A percentile compares a stretch with the other conserved stretches of the same genome.
Evolutionary conservation across 2,888 invertebrate genomes (phyloP).

Genomic region (Rhingia campestris): DNA sequence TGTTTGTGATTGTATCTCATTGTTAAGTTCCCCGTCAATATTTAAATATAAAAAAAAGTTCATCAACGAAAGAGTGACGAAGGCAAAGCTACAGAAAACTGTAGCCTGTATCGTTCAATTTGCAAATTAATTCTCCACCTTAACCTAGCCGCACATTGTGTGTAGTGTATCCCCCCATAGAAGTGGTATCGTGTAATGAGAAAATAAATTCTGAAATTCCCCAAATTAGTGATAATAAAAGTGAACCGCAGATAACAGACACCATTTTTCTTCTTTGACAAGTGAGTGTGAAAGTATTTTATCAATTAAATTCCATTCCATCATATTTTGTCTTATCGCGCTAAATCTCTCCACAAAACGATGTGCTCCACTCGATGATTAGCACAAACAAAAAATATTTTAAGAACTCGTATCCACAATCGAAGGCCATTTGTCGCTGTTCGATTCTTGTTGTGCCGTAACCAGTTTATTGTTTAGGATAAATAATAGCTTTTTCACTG

Average conservation of each 20-base stretch:
- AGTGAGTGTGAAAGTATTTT: constrained; percentile 46
- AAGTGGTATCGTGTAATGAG: neutral
- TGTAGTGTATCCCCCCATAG: neutral
- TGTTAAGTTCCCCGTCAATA: constrained; percentile 1
- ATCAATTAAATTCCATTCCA: neutral
- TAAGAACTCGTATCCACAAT: constrained; percentile 16
- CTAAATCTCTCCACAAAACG: constrained; percentile 1
- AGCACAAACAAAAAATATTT: neutral
- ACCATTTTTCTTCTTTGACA: constrained; percentile 3
- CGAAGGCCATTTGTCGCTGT: constrained; percentile 52
- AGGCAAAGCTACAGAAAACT: constrained; percentile 6
- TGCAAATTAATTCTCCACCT: constrained; percentile 15
- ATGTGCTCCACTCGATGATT: neutral
- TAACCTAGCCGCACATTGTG: constrained; percentile 42
- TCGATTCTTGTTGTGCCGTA: neutral
- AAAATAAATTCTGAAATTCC: constrained; percentile 10
- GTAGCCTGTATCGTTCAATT: constrained; percentile 19
- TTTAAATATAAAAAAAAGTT: constrained; percentile 12
- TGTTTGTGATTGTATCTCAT: neutral
- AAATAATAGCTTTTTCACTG: constrained; percentile 1
- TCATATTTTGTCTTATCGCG: constrained; percentile 1
- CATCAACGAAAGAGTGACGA: constrained; percentile 2
- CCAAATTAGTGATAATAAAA: constrained; percentile 10
- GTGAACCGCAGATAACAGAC: constrained; percentile 15
- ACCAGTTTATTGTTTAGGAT: neutral